These are phyloP conservation scores for Choristoneura rosaceana DNA, from an alignment of 2,888 invertebrate genomes.

Conservation along the genomic window DNA sequence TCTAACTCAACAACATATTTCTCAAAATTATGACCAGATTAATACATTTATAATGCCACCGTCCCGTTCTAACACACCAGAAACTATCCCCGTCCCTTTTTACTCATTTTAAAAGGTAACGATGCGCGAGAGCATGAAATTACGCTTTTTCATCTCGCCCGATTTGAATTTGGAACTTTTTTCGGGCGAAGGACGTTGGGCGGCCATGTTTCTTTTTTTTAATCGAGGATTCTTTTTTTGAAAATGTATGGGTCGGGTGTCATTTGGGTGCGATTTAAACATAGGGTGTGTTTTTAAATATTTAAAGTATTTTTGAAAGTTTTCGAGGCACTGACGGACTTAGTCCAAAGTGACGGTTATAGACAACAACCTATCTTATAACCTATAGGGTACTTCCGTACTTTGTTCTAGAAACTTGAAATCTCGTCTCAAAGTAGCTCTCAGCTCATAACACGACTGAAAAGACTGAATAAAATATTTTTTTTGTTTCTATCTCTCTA, in stretches of 20 bases:
- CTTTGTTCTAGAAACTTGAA: too few species aligned
- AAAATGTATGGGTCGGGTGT: constrained; percentile 63
- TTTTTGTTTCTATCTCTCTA: too few species aligned
- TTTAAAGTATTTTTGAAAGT: too few species aligned
- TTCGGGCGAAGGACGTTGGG: constrained; percentile 47
- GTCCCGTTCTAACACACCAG: constrained; percentile 51
- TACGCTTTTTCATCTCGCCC: constrained; percentile 81
- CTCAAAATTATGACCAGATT: constrained; percentile 79
- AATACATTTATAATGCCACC: constrained; percentile 76
- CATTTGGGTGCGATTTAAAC: constrained; percentile 56
- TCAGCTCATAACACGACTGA: too few species aligned
- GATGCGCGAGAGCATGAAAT: constrained; percentile 79
- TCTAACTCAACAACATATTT: constrained; percentile 74
- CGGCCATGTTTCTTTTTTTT: constrained; percentile 50
- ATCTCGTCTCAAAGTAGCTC: too few species aligned
- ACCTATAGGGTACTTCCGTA: too few species aligned
- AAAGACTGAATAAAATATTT: too few species aligned
- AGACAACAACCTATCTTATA: too few species aligned
- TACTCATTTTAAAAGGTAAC: constrained; percentile 77
- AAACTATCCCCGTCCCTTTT: constrained; percentile 50
- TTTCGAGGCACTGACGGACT: too few species aligned
- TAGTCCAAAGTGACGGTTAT: too few species aligned
- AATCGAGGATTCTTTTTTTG: constrained; percentile 50
- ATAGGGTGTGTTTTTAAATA: constrained; percentile 46
- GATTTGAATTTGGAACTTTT: constrained; percentile 44